A percentile compares a stretch with the other conserved stretches of the same genome.
These are phyloP conservation scores for Cheiracanthium punctorium DNA, from an alignment of 2,888 invertebrate genomes.

Conservation along the genomic window DNA sequence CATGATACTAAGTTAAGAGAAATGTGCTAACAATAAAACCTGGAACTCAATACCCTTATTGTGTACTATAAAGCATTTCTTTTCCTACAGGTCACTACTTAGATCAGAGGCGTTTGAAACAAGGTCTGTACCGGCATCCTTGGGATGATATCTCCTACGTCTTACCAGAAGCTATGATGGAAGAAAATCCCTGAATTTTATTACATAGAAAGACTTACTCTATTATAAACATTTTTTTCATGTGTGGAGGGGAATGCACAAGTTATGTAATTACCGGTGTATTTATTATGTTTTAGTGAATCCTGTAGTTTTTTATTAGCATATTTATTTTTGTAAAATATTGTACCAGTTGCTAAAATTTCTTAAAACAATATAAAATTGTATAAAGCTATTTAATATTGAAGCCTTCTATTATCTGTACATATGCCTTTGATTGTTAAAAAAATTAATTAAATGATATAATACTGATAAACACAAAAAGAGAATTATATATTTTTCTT, in stretches of 20 bases:
- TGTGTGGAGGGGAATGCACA: background rate
- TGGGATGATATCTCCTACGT: conserved; percentile 99
- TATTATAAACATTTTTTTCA: background rate
- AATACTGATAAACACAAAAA: background rate
- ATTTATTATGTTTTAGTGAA: background rate
- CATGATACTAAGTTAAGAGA: too few relatives aligned
- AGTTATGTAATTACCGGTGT: background rate
- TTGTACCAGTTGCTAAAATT: conserved; percentile 8
- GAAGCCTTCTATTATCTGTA: background rate
- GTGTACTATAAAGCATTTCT: background rate
- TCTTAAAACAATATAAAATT: background rate
- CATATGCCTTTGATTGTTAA: too few relatives aligned
- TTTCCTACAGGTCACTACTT: conserved; percentile 87
- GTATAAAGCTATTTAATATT: background rate
- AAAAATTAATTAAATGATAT: too few relatives aligned
- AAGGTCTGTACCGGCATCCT: conserved; percentile 98
- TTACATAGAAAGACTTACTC: too few relatives aligned
- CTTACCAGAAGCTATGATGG: conserved; percentile 80
- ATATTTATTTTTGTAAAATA: conserved; percentile 23
- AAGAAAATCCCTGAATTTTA: conserved; percentile 43
- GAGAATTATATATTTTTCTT: background rate
- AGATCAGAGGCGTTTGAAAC: conserved; percentile 98
- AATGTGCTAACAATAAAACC: too few relatives aligned
- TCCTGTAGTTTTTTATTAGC: background rate
- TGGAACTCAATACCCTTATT: too few relatives aligned